Base-by-base conservation (phyloP, 2,113 vertebrate genomes). In the Percina caprodes region DNA sequence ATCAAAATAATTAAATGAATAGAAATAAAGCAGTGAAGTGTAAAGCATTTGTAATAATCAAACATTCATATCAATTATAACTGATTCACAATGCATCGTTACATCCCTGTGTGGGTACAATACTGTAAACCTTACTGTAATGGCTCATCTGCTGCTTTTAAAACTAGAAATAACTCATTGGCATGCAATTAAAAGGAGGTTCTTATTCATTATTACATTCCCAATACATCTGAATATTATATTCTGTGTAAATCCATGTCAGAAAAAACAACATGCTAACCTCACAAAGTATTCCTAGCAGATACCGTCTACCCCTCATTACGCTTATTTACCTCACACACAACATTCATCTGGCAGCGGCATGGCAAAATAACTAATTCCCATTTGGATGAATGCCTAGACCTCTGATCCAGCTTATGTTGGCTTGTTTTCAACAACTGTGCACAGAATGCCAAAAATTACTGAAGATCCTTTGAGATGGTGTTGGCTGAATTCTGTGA, bases 271-370 rank as follows among this genome's bases (percentile, higher is more conserved):
- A 66, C 35, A 70, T 16, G 16, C 24, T 55, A 16, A 5, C 10
- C 51, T 51, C 49, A 12, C 46, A 35, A 68, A 33, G 61, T 62
- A 52, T 80, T 74, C 51, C 23, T 61, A 52, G 74, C 49, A 65
- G 56, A 49, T 35, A 23, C 10, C 1, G n/a, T 67, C 68, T 12
- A 45, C 45, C 26, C 65, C 62, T 68, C 74, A n/a, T 71, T 33
- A 15, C 18, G 33, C 33, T 60, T 49, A 76, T 74, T 74, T 23
- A 24, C 51, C 51, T 52, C 18, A 66, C 70, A 66, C 21, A 51
- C 74, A 66, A 66, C 58, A 72, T 23, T 49, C 52, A 69, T 78
- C 65, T 79, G 61, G 79, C 61, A 42, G 75, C 12, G 11, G 35
- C 52, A 48, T 23, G 39, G 48, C 58, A 56, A 54, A 14, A 61